Conservation (phyloP, 2,113 vertebrate species). For the Pterocles burchelli region DNA sequence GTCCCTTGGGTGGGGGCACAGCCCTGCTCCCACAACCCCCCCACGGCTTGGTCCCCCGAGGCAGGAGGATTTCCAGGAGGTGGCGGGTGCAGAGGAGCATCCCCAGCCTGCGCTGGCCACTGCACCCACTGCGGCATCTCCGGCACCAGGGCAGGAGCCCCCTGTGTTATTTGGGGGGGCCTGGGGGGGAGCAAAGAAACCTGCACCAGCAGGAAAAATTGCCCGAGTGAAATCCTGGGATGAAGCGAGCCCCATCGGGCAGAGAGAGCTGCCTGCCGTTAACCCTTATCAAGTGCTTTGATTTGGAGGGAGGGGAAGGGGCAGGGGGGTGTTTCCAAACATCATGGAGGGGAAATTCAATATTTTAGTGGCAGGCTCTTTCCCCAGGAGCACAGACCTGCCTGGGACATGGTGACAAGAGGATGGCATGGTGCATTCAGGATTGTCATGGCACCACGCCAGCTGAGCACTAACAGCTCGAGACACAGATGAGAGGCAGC, state of each 20-base stretch:
- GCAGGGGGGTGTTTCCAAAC: not conserved
- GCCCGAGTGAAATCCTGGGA: not conserved
- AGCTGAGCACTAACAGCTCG: not conserved
- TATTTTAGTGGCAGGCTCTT: not conserved
- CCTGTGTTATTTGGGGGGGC: too few species aligned
- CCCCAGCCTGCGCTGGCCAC: not conserved
- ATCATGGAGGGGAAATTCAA: not conserved
- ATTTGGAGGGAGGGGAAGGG: not conserved
- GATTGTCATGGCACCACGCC: not conserved
- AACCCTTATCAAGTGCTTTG: not conserved
- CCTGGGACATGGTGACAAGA: not conserved
- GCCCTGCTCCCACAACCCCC: not conserved
- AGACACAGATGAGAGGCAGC: not conserved
- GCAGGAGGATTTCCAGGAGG: not conserved
- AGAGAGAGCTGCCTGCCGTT: not conserved
- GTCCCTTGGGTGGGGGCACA: not conserved
- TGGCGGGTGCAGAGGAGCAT: not conserved
- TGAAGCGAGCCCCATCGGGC: not conserved
- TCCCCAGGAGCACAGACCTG: not conserved
- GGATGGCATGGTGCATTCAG: too few species aligned
- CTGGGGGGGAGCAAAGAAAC: not conserved
- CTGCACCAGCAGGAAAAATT: not conserved
- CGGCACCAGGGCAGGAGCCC: not conserved
- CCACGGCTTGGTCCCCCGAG: rapidly evolving
- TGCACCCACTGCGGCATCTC: not conserved